These are phyloP conservation scores for Microchrysa polita DNA, from an alignment of 2,888 invertebrate genomes.

Conservation along the genomic window DNA sequence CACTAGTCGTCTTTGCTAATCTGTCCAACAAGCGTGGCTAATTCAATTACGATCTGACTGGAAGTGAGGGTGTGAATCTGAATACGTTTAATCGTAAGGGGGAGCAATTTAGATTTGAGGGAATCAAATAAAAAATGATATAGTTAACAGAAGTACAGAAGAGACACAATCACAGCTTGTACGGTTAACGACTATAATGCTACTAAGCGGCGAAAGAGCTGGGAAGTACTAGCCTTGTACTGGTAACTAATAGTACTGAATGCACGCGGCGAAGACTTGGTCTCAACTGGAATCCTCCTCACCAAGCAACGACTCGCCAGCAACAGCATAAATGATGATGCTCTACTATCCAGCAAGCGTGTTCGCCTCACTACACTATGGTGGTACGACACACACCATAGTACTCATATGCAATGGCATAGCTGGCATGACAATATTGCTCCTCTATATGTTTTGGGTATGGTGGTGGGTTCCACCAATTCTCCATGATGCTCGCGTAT, in stretches of 20 bases:
- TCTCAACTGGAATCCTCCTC: constrained; percentile 24
- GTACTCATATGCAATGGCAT: too few relatives aligned
- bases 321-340: constrained; percentile 9
- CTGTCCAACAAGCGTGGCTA: not conserved
- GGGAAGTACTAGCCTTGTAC: too few relatives aligned
- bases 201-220: too few relatives aligned
- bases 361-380: not conserved
- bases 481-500: too few relatives aligned
- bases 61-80: not conserved
- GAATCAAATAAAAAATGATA: too few relatives aligned
- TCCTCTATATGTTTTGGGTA: too few relatives aligned
- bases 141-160: too few relatives aligned
- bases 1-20: not conserved
- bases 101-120: not conserved
- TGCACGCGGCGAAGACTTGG: constrained; percentile 2
- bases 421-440: too few relatives aligned
- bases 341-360: not conserved
- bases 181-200: too few relatives aligned
- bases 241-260: not conserved
- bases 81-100: not conserved
- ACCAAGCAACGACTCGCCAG: not conserved
- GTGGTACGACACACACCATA: too few relatives aligned
- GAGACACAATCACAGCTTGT: too few relatives aligned
- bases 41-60: not conserved
- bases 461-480: too few relatives aligned